Evolutionary conservation across 2,113 vertebrate species (phyloP), one percentile per base, ranked within the genome.

Genomic region (Alethe diademata): DNA sequence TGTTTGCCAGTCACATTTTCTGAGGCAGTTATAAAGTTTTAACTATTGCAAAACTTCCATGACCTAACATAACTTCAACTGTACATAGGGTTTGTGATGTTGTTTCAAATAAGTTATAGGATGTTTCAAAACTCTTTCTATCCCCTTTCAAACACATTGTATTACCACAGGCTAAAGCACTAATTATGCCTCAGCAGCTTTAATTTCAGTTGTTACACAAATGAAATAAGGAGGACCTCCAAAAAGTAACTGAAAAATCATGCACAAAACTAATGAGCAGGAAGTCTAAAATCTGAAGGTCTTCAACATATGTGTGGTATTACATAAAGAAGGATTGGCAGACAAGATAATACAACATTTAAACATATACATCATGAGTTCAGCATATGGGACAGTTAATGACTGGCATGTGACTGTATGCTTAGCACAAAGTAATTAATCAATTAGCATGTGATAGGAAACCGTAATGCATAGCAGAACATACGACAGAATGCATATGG

Each of bases 341-440:
- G 42, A 33, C 5, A 18, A 75, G 54, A 62, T 85, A 42, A 61
- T 35, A 53, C 0, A 3, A 36, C 35, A 79, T 69, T 79, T 54
- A 88, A 79, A 85, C 31, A 79, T 50, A 61, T 2, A 74, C 23
- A 50, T 54, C 4, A 11, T 36, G 45, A 88, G 31, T 66, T 92
- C 50, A 73, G 61, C 88, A 79, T 50, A 69, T 35, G 71, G 70
- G 25, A 61, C n/a, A 61, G 25, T 57, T 76, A 90, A 92, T 72
- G 50, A 72, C 48, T 81, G 66, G 43, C 66, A 87, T 0, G 0
- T 72, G 47, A 71, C 36, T 50, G 11, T 14, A 65, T 15, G 23
- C 42, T 90, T 86, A 94, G 54, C 66, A 82, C 43, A 62, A 96
- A 79, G 36, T 60, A 82, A 92, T 88, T 38, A 88, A 75, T 82